Evolutionary conservation across 2,888 invertebrate genomes (phyloP).

Genomic region (Vesta saturnalis): DNA sequence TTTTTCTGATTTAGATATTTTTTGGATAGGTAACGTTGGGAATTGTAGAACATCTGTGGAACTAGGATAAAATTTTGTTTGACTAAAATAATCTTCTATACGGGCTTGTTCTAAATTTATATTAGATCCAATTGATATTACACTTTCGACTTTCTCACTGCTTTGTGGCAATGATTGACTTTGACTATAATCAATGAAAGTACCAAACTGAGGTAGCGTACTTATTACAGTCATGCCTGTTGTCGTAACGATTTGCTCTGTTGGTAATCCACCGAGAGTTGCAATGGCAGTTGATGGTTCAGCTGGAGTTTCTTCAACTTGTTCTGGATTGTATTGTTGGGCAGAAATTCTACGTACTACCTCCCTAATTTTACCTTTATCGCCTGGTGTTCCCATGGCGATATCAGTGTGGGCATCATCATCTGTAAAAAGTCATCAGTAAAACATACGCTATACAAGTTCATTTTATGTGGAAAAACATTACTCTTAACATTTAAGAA

Average conservation of each 20-base stretch:
- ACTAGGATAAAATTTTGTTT: conserved; percentile 53
- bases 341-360: conserved; percentile 50
- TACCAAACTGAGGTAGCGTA: conserved; percentile 36
- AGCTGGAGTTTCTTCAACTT: conserved; percentile 42
- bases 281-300: conserved; percentile 31
- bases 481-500: no score
- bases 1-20: conserved; percentile 45
- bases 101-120: conserved; percentile 53
- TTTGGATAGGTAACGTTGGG: conserved; percentile 42
- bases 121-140: conserved; percentile 46
- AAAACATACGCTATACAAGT: no score
- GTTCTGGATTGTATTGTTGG: conserved; percentile 42
- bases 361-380: conserved; percentile 58
- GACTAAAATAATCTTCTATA: conserved; percentile 56
- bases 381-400: conserved; percentile 65
- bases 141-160: conserved; percentile 31
- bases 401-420: conserved; percentile 62
- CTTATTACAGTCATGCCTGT: conserved; percentile 46
- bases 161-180: conserved; percentile 30
- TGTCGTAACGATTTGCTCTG: conserved; percentile 25
- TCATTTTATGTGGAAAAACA: no score
- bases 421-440: conserved; percentile 54
- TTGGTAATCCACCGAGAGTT: conserved; percentile 20
- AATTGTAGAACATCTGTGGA: conserved; percentile 47
- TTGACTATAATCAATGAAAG: conserved; percentile 34